phyloP scores from a whole-genome alignment of 2,797 vertebrate species.

The Poeciliopsis infans region DNA sequence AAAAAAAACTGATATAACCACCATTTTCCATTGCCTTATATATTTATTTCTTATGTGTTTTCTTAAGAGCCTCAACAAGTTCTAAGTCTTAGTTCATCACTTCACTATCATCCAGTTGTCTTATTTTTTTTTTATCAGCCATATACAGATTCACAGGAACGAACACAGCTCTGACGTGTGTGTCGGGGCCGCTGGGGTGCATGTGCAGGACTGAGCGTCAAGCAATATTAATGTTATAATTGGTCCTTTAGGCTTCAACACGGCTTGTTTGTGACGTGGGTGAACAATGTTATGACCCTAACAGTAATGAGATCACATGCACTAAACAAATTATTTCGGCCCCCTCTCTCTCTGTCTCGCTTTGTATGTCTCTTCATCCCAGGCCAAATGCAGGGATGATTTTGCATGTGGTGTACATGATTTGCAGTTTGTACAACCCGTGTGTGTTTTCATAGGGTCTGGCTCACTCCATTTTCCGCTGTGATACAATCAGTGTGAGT shows the following conservation, averaged over 20 bases:
- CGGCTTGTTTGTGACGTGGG: constrained; percentile 50
- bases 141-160: constrained; percentile 18
- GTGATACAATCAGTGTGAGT: constrained; percentile 66
- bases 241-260: constrained; percentile 47
- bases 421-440: constrained; percentile 44
- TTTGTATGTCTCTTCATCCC: constrained; percentile 39
- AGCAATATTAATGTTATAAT: constrained; percentile 60
- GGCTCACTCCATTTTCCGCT: constrained; percentile 50
- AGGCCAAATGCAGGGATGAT: constrained; percentile 29
- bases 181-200: background rate
- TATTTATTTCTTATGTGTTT: background rate
- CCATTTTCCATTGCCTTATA: background rate
- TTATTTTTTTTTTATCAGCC: constrained; percentile 24
- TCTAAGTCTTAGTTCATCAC: background rate
- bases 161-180: background rate
- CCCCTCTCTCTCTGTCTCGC: constrained; percentile 23
- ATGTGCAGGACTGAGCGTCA: constrained; percentile 30
- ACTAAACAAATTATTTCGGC: constrained; percentile 68
- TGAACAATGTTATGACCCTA: constrained; percentile 63
- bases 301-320: constrained; percentile 66
- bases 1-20: background rate
- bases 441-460: constrained; percentile 41
- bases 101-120: constrained; percentile 8
- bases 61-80: background rate
- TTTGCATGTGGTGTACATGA: constrained; percentile 52